phyloP scores from a whole-genome alignment of 1,140 invertebrate species.

The Trichonephila clavata region DNA sequence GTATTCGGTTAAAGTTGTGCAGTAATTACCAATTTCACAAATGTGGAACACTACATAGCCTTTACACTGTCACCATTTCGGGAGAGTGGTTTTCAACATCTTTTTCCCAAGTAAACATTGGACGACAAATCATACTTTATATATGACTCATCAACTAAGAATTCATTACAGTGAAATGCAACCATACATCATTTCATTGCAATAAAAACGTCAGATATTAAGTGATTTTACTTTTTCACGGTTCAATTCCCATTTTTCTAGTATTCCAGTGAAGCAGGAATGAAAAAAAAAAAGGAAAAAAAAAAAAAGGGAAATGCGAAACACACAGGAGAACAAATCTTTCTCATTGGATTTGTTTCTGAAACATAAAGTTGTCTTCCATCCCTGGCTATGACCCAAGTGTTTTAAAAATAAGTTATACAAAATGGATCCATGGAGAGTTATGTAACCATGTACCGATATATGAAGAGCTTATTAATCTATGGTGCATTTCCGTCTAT shows the following conservation, averaged over 20 bases:
- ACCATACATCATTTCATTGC: conserved; percentile 47
- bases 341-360: conserved; percentile 55
- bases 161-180: conserved; percentile 43
- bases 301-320: conserved; percentile 57
- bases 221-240: conserved; percentile 61
- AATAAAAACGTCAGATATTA: conserved; percentile 46
- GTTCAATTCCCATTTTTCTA: conserved; percentile 63
- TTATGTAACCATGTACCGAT: too few relatives aligned
- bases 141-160: conserved; percentile 24
- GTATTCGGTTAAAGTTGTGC: not conserved
- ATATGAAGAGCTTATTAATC: not conserved
- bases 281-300: not conserved
- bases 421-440: not conserved
- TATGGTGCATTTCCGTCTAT: not conserved
- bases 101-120: not conserved
- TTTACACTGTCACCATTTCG: not conserved
- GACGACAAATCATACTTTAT: conserved; percentile 38
- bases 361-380: conserved; percentile 62
- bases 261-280: not conserved
- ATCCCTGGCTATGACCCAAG: conserved; percentile 54
- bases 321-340: conserved; percentile 68
- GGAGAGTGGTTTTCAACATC: not conserved
- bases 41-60: not conserved
- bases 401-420: conserved; percentile 44
- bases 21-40: conserved; percentile 31